Percentiles rank a stretch among this genome's conserved stretches.
Conservation (phyloP, 2,797 vertebrate species). For the Podargus strigoides region DNA sequence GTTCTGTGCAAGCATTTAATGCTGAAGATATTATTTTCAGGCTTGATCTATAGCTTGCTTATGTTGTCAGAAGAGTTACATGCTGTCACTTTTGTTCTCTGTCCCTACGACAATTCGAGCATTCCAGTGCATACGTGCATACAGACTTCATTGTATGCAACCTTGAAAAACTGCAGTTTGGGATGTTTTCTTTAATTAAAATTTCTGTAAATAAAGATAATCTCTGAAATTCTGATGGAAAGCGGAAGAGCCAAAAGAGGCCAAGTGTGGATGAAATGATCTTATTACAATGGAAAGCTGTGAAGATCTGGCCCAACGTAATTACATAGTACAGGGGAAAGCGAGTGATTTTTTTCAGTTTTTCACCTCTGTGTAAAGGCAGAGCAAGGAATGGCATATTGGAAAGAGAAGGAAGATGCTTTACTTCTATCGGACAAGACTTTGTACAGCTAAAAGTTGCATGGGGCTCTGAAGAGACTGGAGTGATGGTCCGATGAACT, state of each 20-base stretch:
- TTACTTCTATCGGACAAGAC: background rate
- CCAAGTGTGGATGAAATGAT: background rate
- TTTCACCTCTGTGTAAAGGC: background rate
- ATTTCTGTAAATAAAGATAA: background rate
- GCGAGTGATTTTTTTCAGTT: background rate
- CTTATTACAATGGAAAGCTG: background rate
- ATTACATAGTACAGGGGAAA: rapidly evolving
- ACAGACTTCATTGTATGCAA: background rate
- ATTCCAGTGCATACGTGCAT: background rate
- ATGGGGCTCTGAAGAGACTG: background rate
- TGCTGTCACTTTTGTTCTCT: background rate
- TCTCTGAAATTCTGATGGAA: background rate
- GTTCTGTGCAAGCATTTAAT: background rate
- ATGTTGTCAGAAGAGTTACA: background rate
- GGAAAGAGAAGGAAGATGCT: background rate
- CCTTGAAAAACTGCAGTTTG: background rate
- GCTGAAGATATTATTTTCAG: background rate
- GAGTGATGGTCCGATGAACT: background rate
- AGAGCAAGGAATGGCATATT: background rate
- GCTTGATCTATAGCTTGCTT: background rate
- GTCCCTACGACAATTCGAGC: background rate
- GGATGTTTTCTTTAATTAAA: background rate
- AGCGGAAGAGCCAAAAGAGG: background rate
- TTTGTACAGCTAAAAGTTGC: background rate
- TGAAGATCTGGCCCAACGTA: background rate